Evolutionary conservation across 1,140 invertebrate genomes (phyloP).

Genomic region (Drosophila guanche): DNA sequence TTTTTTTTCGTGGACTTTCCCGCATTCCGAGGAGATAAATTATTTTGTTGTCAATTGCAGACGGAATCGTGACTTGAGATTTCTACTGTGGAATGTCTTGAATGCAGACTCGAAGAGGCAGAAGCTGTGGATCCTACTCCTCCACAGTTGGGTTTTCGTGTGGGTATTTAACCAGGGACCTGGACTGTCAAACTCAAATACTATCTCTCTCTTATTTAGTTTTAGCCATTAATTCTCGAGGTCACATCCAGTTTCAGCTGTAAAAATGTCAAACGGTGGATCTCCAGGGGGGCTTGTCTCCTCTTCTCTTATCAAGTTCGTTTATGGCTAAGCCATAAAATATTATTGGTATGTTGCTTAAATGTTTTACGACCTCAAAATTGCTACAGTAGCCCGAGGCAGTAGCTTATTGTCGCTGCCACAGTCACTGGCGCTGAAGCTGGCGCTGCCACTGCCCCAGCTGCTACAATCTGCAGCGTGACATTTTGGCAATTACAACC

Average conservation of each 20-base stretch:
- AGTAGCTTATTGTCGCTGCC: conserved; percentile 21
- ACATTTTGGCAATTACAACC: conserved; percentile 62
- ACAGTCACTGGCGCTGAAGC: conserved; percentile 1
- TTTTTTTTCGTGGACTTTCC: conserved; percentile 37
- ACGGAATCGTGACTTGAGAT: conserved; percentile 66
- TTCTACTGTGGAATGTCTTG: conserved; percentile 64
- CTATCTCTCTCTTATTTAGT: conserved; percentile 8
- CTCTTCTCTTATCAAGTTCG: conserved; percentile 20
- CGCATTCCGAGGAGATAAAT: conserved; percentile 64
- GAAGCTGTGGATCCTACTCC: conserved; percentile 16
- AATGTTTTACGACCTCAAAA: conserved; percentile 28
- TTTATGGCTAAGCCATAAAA: conserved; percentile 33
- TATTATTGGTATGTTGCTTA: conserved; percentile 17
- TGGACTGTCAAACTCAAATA: conserved; percentile 13
- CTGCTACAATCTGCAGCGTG: conserved; percentile 11
- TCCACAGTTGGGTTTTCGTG: conserved; percentile 38
- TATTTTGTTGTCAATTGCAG: conserved; percentile 70
- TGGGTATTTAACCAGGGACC: conserved; percentile 2
- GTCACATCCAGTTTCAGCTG: conserved; percentile 16
- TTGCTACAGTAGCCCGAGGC: conserved; percentile 7
- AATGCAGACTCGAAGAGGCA: conserved; percentile 10
- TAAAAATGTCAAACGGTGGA: conserved; percentile 43
- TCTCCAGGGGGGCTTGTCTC: no score
- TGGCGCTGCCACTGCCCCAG: conserved; percentile 4
- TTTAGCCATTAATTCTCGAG: conserved; percentile 18